Conservation (phyloP, 1,140 invertebrate species). For the Potamilus streckersoni region DNA sequence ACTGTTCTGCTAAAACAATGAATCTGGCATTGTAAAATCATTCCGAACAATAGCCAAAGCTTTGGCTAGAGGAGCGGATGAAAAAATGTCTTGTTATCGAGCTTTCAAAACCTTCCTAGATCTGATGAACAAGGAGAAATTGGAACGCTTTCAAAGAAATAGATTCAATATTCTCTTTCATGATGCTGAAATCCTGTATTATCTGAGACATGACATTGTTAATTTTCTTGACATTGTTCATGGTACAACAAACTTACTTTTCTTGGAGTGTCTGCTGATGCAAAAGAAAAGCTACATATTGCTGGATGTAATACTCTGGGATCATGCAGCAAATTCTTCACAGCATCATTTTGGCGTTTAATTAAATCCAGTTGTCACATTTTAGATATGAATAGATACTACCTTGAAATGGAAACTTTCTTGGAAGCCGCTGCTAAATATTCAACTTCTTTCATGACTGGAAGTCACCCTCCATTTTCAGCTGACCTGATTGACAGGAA, state of each 20-base stretch:
- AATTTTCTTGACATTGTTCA: not conserved
- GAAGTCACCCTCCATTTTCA: not conserved
- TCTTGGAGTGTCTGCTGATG: not conserved
- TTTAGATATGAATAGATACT: not conserved
- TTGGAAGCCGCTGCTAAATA: not conserved
- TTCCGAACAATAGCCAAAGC: not conserved
- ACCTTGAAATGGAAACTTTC: not conserved
- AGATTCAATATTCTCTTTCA: not conserved
- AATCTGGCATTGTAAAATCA: conserved; percentile 2
- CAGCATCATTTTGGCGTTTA: no score
- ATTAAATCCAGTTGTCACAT: not conserved
- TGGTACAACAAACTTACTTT: not conserved
- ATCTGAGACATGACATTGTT: not conserved
- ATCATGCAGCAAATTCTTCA: no score
- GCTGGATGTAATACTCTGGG: not conserved
- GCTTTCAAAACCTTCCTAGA: not conserved
- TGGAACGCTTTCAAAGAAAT: not conserved
- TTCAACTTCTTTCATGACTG: not conserved
- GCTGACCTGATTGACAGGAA: not conserved
- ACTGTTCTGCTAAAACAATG: not conserved
- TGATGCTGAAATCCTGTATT: not conserved
- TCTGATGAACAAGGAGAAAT: not conserved
- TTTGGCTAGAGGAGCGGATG: conserved; percentile 9
- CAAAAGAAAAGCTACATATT: not conserved
- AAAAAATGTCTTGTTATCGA: conserved; percentile 10